These are phyloP conservation scores for Microctenopoma steveboyesi DNA, from an alignment of 2,797 vertebrate species.

Conservation along the genomic window DNA sequence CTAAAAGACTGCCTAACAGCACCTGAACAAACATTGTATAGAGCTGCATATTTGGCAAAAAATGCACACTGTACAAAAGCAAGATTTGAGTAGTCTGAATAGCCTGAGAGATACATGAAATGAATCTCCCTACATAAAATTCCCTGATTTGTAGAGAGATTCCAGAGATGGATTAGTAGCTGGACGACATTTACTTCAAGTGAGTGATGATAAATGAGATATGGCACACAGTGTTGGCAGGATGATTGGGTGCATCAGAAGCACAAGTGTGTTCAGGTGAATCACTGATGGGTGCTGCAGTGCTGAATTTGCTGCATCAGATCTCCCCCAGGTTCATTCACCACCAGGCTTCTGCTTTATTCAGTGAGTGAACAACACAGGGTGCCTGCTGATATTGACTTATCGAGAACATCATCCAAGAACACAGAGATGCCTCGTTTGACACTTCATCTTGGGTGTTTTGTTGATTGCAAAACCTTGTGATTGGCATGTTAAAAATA, in stretches of 20 bases:
- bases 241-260: conserved; percentile 9
- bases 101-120: conserved; percentile 12
- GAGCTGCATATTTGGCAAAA: not conserved
- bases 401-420: conserved; percentile 6
- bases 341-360: not conserved
- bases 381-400: not conserved
- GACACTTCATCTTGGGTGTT: conserved; percentile 1
- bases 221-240: conserved; percentile 32
- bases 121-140: not conserved
- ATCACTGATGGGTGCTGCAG: conserved; percentile 2
- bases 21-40: not conserved
- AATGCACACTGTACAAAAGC: not conserved
- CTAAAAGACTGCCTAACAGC: conserved; percentile 2
- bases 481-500: too few species aligned
- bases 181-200: conserved; percentile 28
- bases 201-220: conserved; percentile 44
- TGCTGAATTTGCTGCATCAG: conserved; percentile 8
- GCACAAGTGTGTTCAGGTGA: conserved; percentile 9
- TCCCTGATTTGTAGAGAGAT: conserved; percentile 12
- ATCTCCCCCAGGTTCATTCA: not conserved
- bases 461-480: too few species aligned
- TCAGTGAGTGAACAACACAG: not conserved
- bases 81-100: not conserved
- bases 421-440: not conserved
- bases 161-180: conserved; percentile 25